Conservation (phyloP, 2,113 vertebrate genomes). For the Serilophus lunatus region DNA sequence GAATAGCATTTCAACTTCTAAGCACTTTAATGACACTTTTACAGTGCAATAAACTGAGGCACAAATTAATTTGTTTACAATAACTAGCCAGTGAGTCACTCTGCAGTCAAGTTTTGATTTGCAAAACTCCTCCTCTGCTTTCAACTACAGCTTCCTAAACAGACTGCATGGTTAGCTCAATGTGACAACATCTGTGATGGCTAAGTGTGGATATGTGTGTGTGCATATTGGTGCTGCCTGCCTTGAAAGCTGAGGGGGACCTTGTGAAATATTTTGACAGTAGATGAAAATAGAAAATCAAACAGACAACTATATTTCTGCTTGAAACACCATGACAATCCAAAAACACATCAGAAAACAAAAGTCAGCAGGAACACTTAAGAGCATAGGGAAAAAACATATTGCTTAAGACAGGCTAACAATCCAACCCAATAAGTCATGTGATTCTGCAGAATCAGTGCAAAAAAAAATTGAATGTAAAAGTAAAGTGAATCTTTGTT, state of each 20-base stretch:
- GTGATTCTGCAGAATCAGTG: not conserved
- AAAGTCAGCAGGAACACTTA: not conserved
- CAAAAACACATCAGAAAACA: constrained; percentile 9
- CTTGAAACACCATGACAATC: not conserved
- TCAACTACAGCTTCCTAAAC: not conserved
- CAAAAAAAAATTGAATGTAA: not conserved
- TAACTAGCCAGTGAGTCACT: not conserved
- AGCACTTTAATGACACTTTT: not conserved
- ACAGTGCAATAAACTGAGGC: constrained; percentile 26
- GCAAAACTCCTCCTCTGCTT: not conserved
- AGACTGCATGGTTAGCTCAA: not conserved
- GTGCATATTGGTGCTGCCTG: not conserved
- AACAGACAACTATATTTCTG: not conserved
- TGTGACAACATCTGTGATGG: not conserved
- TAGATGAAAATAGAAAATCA: not conserved
- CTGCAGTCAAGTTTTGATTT: not conserved
- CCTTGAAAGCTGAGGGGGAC: not conserved
- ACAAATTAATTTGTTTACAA: constrained; percentile 4
- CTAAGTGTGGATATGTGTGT: not conserved
- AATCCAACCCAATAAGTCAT: not conserved
- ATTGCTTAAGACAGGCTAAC: not conserved
- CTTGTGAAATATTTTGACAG: not conserved
- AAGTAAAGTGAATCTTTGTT: not conserved
- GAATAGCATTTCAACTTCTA: not conserved
- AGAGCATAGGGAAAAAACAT: not conserved